Conservation (phyloP, 2,888 invertebrate species). For the Crepidodera aurea region DNA sequence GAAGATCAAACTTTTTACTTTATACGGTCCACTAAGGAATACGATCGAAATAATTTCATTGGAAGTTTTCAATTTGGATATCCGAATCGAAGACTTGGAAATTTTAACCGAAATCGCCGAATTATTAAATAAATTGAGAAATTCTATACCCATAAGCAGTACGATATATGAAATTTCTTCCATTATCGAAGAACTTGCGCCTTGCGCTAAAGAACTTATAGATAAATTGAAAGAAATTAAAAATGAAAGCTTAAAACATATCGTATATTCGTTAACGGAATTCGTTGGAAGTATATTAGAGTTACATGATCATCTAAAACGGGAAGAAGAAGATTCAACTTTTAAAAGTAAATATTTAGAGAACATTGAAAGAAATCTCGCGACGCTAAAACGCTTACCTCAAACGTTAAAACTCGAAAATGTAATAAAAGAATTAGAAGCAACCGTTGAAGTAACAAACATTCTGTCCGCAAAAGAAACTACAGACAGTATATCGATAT, state of each 20-base stretch:
- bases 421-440: conserved; percentile 19
- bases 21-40: conserved; percentile 52
- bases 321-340: conserved; percentile 1
- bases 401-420: conserved; percentile 10
- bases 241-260: conserved; percentile 43
- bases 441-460: conserved; percentile 18
- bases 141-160: conserved; percentile 36
- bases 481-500: background rate
- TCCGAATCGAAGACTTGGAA: conserved; percentile 44
- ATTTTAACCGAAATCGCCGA: conserved; percentile 38
- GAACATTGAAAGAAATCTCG: conserved; percentile 4
- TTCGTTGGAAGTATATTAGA: conserved; percentile 37
- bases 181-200: conserved; percentile 33
- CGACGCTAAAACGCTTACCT: conserved; percentile 1
- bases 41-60: conserved; percentile 55
- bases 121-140: conserved; percentile 37
- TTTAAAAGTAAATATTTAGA: conserved; percentile 9
- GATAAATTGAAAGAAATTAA: conserved; percentile 35
- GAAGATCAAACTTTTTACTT: conserved; percentile 43
- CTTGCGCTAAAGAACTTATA: conserved; percentile 28
- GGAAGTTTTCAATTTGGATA: conserved; percentile 54
- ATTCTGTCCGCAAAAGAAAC: conserved; percentile 22
- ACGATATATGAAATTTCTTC: conserved; percentile 30
- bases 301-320: conserved; percentile 21
- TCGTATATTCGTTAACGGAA: conserved; percentile 36